These are phyloP conservation scores for Tetragonula carbonaria DNA, from an alignment of 2,888 invertebrate genomes.

Conservation along the genomic window DNA sequence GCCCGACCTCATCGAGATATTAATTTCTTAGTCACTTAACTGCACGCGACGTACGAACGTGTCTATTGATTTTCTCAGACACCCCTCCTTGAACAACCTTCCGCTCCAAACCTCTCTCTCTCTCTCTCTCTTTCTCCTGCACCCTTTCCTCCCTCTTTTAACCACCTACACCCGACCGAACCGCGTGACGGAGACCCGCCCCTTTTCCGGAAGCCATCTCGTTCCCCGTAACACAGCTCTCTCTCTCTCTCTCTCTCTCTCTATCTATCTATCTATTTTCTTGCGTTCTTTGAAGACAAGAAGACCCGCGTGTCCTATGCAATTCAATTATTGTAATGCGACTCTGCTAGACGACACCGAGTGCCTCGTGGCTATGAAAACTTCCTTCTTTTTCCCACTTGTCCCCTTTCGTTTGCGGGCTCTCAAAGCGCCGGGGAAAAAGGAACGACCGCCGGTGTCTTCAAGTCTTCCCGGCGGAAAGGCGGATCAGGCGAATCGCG, in stretches of 20 bases:
- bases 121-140: slow-evolving; percentile 24
- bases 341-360: slow-evolving; percentile 68
- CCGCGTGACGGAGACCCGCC: slow-evolving; percentile 71
- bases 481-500: slow-evolving; percentile 8
- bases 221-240: slow-evolving; percentile 71
- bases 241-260: slow-evolving; percentile 29
- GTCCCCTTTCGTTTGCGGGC: not conserved
- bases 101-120: slow-evolving; percentile 40
- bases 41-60: slow-evolving; percentile 81
- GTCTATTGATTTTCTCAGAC: slow-evolving; percentile 81
- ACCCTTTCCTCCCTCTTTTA: slow-evolving; percentile 54
- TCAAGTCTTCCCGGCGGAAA: not conserved
- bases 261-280: slow-evolving; percentile 69
- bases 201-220: slow-evolving; percentile 75
- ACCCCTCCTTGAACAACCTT: slow-evolving; percentile 61
- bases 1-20: slow-evolving; percentile 80
- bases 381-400: slow-evolving; percentile 1
- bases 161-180: slow-evolving; percentile 57
- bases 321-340: slow-evolving; percentile 79
- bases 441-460: not conserved
- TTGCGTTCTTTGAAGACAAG: slow-evolving; percentile 74
- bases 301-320: slow-evolving; percentile 77
- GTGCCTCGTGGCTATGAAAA: slow-evolving; percentile 58
- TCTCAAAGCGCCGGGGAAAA: not conserved
- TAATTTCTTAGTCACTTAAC: slow-evolving; percentile 82